phyloP scores from a whole-genome alignment of 2,113 vertebrate genomes.

The Dipodomys ordii region DNA sequence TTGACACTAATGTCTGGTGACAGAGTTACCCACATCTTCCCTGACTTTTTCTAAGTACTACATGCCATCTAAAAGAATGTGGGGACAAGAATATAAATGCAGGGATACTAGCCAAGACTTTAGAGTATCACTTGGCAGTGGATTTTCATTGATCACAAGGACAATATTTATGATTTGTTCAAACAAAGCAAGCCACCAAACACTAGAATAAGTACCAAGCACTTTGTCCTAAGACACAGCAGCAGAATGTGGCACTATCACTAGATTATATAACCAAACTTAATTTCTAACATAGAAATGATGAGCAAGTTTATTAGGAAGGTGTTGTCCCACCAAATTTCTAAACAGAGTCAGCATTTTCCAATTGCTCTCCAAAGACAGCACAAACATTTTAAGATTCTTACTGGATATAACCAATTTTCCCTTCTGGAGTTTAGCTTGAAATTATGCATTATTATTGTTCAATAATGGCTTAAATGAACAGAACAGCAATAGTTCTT shows the following conservation, averaged over 20 bases:
- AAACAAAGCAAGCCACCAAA: background rate
- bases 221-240: background rate
- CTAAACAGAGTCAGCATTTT: constrained; percentile 25
- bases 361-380: constrained; percentile 36
- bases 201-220: background rate
- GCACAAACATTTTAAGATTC: constrained; percentile 46
- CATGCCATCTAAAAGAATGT: background rate
- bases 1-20: background rate
- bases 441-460: constrained; percentile 35
- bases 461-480: constrained; percentile 64
- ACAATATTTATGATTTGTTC: background rate
- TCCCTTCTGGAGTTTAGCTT: background rate
- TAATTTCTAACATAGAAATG: background rate
- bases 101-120: background rate
- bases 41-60: background rate
- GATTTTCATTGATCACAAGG: background rate
- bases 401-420: constrained; percentile 7
- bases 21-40: background rate
- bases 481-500: constrained; percentile 61
- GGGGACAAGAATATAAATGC: background rate
- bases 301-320: constrained; percentile 7
- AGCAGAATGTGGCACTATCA: background rate
- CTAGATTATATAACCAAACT: background rate
- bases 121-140: background rate
- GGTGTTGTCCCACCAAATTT: background rate